Evolutionary conservation across 2,113 vertebrate species (phyloP), one percentile per base, ranked within the genome.

Genomic region (Macheiramphus alcinus): DNA sequence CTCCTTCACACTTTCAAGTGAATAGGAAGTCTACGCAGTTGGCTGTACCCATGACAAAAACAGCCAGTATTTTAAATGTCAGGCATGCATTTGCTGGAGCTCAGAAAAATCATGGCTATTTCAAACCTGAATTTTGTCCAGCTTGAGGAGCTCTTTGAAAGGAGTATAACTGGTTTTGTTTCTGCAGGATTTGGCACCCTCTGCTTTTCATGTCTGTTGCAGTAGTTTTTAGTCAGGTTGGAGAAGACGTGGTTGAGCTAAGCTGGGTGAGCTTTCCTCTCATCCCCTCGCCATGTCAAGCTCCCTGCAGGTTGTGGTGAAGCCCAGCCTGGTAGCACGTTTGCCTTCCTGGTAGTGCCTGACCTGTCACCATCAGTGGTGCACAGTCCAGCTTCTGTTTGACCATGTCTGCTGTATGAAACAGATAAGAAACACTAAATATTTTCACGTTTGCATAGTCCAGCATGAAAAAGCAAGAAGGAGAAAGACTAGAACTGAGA

Each of bases 201-300:
- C 38, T 80, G 18, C 36, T 17, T 47, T 74, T 50, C 22, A 22
- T 21, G 9, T 47, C 56, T 87, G 38, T 52, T 2, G 0, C 32
- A 21, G 32, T 27, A 29, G 52, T 17, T 80, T 63, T 32, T 34
- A 38, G 67, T 26, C 53, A 68, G 58, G 22, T 5, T 75, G 67
- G 32, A 55, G 80, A 55, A n/a, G 72, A 63, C 16, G 1, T 0
- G 1, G 43, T 40, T 93, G 90, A 67, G 66, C 47, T 58, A 22
- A 80, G 47, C 12, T 6, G 6, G 79, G 52, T 7, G 26, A 83
- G 32, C 38, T 68, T 45, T 59, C 16, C 29, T 63, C 23, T 43
- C 2, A 0, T 15, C 9, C 14, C 65, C 34, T 16, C 0, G 0
- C 42, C 0, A 0, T 45, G 36, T 48, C 0, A 0, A 38, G 62